These are phyloP conservation scores for Formica exsecta DNA, from an alignment of 1,140 invertebrate species.

Conservation along the genomic window DNA sequence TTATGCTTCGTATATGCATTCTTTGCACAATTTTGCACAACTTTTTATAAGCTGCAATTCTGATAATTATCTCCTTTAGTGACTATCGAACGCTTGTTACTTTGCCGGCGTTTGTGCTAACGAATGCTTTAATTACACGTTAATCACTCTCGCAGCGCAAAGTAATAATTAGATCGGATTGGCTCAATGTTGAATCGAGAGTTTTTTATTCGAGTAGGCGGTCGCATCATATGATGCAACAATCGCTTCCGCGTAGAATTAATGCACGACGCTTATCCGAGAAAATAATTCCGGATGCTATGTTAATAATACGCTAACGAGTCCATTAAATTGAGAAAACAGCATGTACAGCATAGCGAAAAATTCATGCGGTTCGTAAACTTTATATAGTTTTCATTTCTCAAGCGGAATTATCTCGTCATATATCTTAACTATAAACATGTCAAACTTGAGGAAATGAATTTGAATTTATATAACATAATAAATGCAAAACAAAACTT, in stretches of 20 bases:
- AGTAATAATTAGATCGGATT: slow-evolving; percentile 58
- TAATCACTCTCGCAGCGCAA: slow-evolving; percentile 32
- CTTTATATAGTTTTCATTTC: slow-evolving; percentile 6
- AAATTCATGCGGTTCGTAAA: slow-evolving; percentile 14
- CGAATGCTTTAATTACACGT: slow-evolving; percentile 50
- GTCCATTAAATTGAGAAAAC: slow-evolving; percentile 47
- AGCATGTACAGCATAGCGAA: neutral
- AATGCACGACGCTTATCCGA: slow-evolving; percentile 38
- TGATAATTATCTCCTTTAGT: slow-evolving; percentile 28
- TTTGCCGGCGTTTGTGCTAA: slow-evolving; percentile 16
- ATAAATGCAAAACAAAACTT: neutral
- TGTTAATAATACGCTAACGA: slow-evolving; percentile 41
- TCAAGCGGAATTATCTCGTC: neutral
- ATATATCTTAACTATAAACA: neutral
- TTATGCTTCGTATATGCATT: neutral
- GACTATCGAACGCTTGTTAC: slow-evolving; percentile 47
- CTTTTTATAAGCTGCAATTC: slow-evolving; percentile 3
- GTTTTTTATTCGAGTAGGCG: slow-evolving; percentile 9
- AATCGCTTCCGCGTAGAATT: slow-evolving; percentile 48
- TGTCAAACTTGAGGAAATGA: neutral
- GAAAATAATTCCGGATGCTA: slow-evolving; percentile 24
- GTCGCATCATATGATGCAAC: slow-evolving; percentile 9
- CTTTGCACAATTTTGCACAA: neutral
- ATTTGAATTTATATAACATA: neutral
- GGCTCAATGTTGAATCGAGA: slow-evolving; percentile 33